Evolutionary conservation across 1,140 invertebrate species (phyloP).

Genomic region (Bradysia coprophila): DNA sequence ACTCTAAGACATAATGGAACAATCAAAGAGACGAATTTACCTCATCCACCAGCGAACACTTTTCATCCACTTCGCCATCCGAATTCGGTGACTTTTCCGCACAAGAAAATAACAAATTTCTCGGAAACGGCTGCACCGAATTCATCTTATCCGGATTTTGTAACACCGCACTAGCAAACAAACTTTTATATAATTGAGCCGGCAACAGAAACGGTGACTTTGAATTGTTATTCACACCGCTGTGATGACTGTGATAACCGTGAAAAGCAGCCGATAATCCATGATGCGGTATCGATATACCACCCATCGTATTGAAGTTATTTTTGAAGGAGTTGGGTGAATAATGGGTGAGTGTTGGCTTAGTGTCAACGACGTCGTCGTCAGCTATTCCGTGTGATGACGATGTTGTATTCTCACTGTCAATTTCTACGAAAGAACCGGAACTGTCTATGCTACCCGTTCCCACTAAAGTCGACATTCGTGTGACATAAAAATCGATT

Average conservation of each 20-base stretch:
- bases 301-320: conserved; percentile 1
- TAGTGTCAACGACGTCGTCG: neutral
- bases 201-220: conserved; percentile 40
- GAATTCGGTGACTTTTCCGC: conserved; percentile 5
- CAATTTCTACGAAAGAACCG: neutral
- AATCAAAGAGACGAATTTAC: neutral
- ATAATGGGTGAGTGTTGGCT: neutral
- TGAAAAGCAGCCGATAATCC: conserved; percentile 3
- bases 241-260: conserved; percentile 2
- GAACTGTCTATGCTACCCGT: neutral
- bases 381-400: neutral
- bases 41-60: neutral
- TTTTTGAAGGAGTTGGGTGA: neutral
- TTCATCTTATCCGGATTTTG: conserved; percentile 26
- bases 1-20: too few relatives aligned
- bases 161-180: conserved; percentile 46
- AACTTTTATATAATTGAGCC: conserved; percentile 56
- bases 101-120: conserved; percentile 18
- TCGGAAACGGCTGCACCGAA: conserved; percentile 11
- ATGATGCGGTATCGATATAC: conserved; percentile 4
- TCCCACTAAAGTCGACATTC: conserved; percentile 3
- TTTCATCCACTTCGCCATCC: neutral
- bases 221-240: conserved; percentile 4
- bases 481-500: neutral
- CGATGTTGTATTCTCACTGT: neutral